phyloP scores from a whole-genome alignment of 2,888 invertebrate species.

The Ichneumoninae sp. region DNA sequence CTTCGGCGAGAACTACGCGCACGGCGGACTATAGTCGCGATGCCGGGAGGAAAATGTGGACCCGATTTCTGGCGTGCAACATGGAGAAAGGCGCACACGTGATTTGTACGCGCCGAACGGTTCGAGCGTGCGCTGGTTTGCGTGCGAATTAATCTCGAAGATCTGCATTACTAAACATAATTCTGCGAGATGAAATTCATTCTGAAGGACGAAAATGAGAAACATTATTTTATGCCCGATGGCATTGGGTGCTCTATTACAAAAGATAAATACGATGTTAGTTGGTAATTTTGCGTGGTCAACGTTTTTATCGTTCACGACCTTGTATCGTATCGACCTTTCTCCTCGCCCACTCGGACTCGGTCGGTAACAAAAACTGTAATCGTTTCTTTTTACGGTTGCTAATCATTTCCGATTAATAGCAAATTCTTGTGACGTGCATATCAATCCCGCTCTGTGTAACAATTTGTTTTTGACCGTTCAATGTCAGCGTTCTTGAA shows the following conservation, averaged over 20 bases:
- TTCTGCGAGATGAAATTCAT: neutral
- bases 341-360: neutral
- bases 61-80: neutral
- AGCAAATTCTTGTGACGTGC: neutral
- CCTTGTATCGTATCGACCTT: neutral
- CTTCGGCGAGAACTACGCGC: neutral
- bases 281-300: neutral
- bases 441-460: neutral
- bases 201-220: neutral
- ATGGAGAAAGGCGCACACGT: neutral
- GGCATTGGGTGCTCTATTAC: neutral
- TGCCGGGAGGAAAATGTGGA: neutral
- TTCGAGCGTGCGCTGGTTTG: neutral
- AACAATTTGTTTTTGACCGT: neutral
- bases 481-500: too few relatives aligned
- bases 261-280: neutral
- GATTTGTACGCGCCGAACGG: neutral
- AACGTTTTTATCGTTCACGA: neutral
- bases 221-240: neutral
- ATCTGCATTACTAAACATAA: neutral
- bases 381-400: neutral
- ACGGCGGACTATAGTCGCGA: neutral
- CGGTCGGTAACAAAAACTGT: neutral
- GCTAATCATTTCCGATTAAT: neutral
- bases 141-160: slow-evolving; percentile 5